Evolutionary conservation across 1,140 invertebrate species (phyloP).

Genomic region (Medauroidea extradentata): DNA sequence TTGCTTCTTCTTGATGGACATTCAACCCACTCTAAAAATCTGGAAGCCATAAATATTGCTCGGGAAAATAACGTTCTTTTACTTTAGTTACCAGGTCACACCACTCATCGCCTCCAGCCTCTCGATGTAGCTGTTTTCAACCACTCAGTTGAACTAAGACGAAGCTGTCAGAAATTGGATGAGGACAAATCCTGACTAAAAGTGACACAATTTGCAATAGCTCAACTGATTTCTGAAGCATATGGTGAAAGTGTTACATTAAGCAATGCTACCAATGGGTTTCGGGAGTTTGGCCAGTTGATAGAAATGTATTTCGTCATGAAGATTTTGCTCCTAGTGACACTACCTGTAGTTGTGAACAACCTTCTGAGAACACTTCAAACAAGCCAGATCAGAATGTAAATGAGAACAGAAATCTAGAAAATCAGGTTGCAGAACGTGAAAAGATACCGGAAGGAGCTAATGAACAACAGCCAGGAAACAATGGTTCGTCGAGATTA

Average conservation of each 20-base stretch:
- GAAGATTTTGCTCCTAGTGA: too few relatives aligned
- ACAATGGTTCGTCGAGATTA: too few relatives aligned
- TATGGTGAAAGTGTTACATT: slow-evolving; percentile 36
- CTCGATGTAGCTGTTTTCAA: slow-evolving; percentile 36
- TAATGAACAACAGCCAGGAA: too few relatives aligned
- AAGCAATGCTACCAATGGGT: slow-evolving; percentile 27
- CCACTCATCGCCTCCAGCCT: slow-evolving; percentile 38
- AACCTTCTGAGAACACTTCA: slow-evolving; percentile 24
- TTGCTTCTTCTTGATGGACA: slow-evolving; percentile 30
- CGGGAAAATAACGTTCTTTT: slow-evolving; percentile 2
- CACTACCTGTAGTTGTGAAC: too few relatives aligned
- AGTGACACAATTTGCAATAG: slow-evolving; percentile 28
- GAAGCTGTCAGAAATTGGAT: slow-evolving; percentile 12
- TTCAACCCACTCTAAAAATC: slow-evolving; percentile 20
- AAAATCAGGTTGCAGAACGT: too few relatives aligned
- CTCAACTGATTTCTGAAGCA: slow-evolving; percentile 30
- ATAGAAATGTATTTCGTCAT: too few relatives aligned
- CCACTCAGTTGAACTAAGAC: slow-evolving; percentile 25
- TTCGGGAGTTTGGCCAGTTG: slow-evolving; percentile 37
- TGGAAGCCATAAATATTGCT: background rate
- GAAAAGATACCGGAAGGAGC: too few relatives aligned
- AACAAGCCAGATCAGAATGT: too few relatives aligned
- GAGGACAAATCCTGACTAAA: slow-evolving; percentile 10
- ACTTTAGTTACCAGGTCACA: slow-evolving; percentile 23
- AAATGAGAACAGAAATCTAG: too few relatives aligned